phyloP scores from a whole-genome alignment of 64 coral and sea anemone species.

The Montipora foliosa region DNA sequence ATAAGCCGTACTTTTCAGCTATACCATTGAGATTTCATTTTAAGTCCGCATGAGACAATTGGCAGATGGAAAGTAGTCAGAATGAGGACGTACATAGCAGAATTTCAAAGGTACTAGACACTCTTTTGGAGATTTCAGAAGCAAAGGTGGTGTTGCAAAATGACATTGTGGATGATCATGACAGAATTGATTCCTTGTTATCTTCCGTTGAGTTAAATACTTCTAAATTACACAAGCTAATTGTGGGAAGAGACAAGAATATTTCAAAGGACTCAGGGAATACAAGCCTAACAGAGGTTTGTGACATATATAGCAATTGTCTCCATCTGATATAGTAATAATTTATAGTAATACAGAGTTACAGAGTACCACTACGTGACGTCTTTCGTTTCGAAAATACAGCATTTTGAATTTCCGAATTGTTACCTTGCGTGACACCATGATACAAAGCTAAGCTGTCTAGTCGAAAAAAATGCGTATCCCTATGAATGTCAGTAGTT shows the following conservation, averaged over 20 bases:
- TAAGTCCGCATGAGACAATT: background rate
- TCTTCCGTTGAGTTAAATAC: constrained; percentile 27
- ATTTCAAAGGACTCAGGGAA: constrained; percentile 46
- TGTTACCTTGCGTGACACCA: too few species aligned
- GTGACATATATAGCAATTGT: background rate
- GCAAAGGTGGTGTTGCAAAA: background rate
- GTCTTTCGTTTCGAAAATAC: too few species aligned
- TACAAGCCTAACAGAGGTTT: constrained; percentile 30
- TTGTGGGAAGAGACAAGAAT: constrained; percentile 15
- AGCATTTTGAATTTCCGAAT: too few species aligned
- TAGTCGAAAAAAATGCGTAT: too few species aligned
- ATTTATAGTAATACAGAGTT: background rate
- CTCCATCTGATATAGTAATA: background rate
- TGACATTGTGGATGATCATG: background rate
- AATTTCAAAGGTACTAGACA: constrained; percentile 18
- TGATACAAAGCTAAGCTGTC: too few species aligned
- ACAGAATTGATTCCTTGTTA: background rate
- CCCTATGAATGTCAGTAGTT: too few species aligned
- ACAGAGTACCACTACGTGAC: too few species aligned
- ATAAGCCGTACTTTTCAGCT: background rate
- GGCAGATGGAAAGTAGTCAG: constrained; percentile 12
- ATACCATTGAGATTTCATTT: background rate
- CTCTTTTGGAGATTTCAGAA: constrained; percentile 28
- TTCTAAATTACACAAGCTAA: constrained; percentile 16
- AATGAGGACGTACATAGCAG: constrained; percentile 27